phyloP scores from a whole-genome alignment of 2,888 invertebrate genomes.

The Drosophila mimetica region DNA sequence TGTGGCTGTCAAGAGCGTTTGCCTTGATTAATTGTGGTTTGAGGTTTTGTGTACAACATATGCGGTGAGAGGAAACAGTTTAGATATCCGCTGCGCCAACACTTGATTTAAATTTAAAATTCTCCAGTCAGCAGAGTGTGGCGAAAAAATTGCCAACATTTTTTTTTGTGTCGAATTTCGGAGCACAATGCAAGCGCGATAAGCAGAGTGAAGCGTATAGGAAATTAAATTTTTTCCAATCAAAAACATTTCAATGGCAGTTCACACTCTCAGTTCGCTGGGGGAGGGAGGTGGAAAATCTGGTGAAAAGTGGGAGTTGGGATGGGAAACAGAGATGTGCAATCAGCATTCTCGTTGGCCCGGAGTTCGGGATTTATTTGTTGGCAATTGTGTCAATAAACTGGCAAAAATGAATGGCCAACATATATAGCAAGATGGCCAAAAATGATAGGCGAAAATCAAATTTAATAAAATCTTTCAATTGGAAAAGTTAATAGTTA shows the following conservation, averaged over 20 bases:
- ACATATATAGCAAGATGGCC: background rate
- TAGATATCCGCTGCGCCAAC: conserved; percentile 63
- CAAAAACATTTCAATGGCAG: conserved; percentile 81
- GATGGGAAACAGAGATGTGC: conserved; percentile 28
- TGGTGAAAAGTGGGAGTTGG: background rate
- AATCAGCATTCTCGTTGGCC: conserved; percentile 39
- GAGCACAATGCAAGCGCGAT: conserved; percentile 68
- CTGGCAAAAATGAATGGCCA: conserved; percentile 19
- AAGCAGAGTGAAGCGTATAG: conserved; percentile 80
- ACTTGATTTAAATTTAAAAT: conserved; percentile 70
- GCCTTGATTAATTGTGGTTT: conserved; percentile 81
- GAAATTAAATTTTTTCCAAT: conserved; percentile 83
- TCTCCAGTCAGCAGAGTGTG: background rate
- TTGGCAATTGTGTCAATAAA: conserved; percentile 49
- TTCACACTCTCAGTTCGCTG: conserved; percentile 49
- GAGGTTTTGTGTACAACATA: conserved; percentile 49
- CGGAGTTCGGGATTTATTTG: conserved; percentile 44
- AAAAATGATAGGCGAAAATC: conserved; percentile 13
- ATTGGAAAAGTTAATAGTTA: conserved; percentile 3
- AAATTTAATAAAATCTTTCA: conserved; percentile 11
- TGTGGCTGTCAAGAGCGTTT: conserved; percentile 62
- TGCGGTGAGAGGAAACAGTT: conserved; percentile 56
- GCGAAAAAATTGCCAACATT: conserved; percentile 63
- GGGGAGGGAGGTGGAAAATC: conserved; percentile 4
- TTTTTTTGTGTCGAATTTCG: conserved; percentile 23